A percentile compares a stretch with the other conserved stretches of the same genome.
These are phyloP conservation scores for Epistrophella euchroma DNA, from an alignment of 2,888 invertebrate species.

Conservation along the genomic window DNA sequence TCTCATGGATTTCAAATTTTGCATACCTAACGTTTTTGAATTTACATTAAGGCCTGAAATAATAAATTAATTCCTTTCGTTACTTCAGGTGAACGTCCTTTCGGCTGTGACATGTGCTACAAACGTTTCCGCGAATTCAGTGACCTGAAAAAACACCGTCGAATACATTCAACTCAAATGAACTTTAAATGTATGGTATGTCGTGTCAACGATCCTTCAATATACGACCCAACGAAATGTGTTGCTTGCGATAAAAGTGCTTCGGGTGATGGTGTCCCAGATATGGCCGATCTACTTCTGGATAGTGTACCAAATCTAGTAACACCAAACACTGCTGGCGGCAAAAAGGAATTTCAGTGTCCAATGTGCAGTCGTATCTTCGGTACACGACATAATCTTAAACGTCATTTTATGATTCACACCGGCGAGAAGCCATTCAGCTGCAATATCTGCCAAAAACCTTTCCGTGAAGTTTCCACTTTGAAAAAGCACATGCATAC, in stretches of 20 bases:
- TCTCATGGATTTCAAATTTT: no score
- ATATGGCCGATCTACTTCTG: constrained; percentile 67
- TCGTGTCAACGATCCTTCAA: constrained; percentile 78
- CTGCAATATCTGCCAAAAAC: constrained; percentile 82
- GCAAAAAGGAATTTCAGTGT: constrained; percentile 80
- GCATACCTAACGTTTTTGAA: background rate
- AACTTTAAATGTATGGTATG: constrained; percentile 82
- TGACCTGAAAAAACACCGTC: constrained; percentile 83
- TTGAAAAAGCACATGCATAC: constrained; percentile 83
- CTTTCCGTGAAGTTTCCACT: constrained; percentile 82
- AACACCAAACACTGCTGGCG: constrained; percentile 44
- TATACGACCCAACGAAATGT: constrained; percentile 82
- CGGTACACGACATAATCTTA: constrained; percentile 83
- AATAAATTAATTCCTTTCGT: background rate
- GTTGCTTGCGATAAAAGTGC: constrained; percentile 79
- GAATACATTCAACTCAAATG: constrained; percentile 80
- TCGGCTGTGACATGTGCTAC: constrained; percentile 82
- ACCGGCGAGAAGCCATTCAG: constrained; percentile 83
- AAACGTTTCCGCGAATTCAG: constrained; percentile 83
- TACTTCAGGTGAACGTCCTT: constrained; percentile 81
- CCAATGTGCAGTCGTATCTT: constrained; percentile 82
- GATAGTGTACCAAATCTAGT: constrained; percentile 74
- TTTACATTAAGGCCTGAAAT: background rate
- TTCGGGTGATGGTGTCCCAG: constrained; percentile 41
- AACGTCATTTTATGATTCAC: constrained; percentile 83